Percentiles rank a stretch among this genome's conserved stretches.
These are phyloP conservation scores for Amphipyra tragopoginis DNA, from an alignment of 2,888 invertebrate genomes.

Conservation along the genomic window DNA sequence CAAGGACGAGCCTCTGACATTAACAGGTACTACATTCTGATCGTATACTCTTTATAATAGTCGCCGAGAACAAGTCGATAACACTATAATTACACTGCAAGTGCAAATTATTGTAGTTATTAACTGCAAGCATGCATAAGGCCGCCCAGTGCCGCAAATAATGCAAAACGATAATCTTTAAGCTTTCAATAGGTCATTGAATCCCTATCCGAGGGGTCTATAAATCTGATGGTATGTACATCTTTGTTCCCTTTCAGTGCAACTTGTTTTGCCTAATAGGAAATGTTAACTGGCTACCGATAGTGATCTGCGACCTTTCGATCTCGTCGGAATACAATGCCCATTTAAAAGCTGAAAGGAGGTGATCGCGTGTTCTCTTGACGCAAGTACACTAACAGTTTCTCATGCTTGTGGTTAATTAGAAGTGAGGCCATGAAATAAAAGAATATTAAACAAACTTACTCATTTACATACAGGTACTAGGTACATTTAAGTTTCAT, in stretches of 20 bases:
- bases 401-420: slow-evolving; percentile 10
- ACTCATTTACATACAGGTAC: neutral
- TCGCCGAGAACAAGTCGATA: slow-evolving; percentile 16
- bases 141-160: slow-evolving; percentile 20
- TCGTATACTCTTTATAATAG: slow-evolving; percentile 14
- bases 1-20: slow-evolving; percentile 41
- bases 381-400: slow-evolving; percentile 10
- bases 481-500: neutral
- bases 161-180: slow-evolving; percentile 22
- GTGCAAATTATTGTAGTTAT: slow-evolving; percentile 37
- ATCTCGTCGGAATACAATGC: slow-evolving; percentile 45
- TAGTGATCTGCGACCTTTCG: slow-evolving; percentile 52
- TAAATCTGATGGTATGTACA: slow-evolving; percentile 1
- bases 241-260: slow-evolving; percentile 26
- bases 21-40: slow-evolving; percentile 16
- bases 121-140: slow-evolving; percentile 25
- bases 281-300: slow-evolving; percentile 55
- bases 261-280: slow-evolving; percentile 50
- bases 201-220: too few species aligned
- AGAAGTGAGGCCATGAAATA: slow-evolving; percentile 10
- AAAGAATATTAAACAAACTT: neutral
- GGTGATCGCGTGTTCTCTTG: slow-evolving; percentile 45
- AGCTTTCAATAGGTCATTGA: slow-evolving; percentile 20
- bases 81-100: slow-evolving; percentile 43
- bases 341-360: slow-evolving; percentile 53